Conservation (phyloP, 2,888 invertebrate species). For the Serripes groenlandicus region DNA sequence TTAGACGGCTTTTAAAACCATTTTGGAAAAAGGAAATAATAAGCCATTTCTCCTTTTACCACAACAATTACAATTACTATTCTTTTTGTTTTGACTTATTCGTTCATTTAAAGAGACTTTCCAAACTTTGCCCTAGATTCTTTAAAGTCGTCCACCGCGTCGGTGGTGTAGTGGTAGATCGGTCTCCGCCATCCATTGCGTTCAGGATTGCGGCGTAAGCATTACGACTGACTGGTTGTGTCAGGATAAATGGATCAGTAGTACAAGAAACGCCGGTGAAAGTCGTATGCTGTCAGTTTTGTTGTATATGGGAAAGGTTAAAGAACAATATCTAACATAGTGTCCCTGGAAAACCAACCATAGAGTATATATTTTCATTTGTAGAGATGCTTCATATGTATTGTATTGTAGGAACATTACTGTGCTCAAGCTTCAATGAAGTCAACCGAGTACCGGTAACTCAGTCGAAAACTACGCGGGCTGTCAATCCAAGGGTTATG, state of each 20-base stretch:
- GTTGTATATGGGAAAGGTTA: too few species aligned
- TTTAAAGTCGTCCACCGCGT: not conserved
- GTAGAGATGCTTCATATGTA: too few species aligned
- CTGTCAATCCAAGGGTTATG: too few species aligned
- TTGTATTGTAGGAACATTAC: too few species aligned
- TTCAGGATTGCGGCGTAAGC: not conserved
- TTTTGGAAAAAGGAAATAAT: not conserved
- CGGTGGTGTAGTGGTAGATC: not conserved
- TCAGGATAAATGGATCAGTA: not conserved
- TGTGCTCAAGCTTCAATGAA: too few species aligned
- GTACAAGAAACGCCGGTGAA: too few species aligned
- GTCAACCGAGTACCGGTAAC: too few species aligned
- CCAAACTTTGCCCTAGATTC: not conserved
- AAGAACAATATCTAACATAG: too few species aligned
- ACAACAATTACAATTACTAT: not conserved
- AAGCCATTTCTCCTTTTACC: conserved; percentile 4
- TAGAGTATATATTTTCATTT: too few species aligned
- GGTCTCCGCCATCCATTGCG: not conserved
- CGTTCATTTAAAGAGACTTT: not conserved
- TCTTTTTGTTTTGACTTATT: not conserved
- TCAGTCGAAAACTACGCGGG: too few species aligned
- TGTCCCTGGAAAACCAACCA: too few species aligned
- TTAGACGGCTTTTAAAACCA: not conserved
- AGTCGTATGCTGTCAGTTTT: not conserved
- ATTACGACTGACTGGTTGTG: not conserved